Evolutionary conservation across 2,888 invertebrate genomes (phyloP).

Genomic region (Acrocyrtus sp.): DNA sequence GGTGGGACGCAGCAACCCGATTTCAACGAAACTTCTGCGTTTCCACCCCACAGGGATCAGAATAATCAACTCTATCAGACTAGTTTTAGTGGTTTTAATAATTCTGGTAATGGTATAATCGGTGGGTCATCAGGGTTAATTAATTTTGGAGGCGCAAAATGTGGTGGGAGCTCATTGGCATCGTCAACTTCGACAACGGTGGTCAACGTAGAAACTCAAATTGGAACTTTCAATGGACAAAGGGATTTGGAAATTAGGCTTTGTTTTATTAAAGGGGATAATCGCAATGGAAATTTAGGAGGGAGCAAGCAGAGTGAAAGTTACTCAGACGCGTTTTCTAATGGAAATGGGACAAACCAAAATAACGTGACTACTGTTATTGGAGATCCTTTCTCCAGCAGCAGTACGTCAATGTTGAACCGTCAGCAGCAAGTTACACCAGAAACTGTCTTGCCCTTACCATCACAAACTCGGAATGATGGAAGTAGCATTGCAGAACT

Average conservation of each 20-base stretch:
- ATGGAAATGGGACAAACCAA: background rate
- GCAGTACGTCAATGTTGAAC: too few species aligned
- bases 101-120: background rate
- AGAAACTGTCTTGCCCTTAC: background rate
- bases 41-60: too few species aligned
- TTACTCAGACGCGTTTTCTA: too few species aligned
- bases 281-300: conserved; percentile 15
- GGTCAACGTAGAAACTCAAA: conserved; percentile 60
- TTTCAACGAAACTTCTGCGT: conserved; percentile 3
- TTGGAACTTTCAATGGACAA: conserved; percentile 61
- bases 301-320: background rate
- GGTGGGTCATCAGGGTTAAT: conserved; percentile 27
- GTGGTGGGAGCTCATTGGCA: background rate
- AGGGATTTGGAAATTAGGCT: conserved; percentile 62
- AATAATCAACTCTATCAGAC: conserved; percentile 9
- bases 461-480: background rate
- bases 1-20: conserved; percentile 1
- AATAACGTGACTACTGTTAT: background rate
- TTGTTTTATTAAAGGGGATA: conserved; percentile 51
- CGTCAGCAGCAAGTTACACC: background rate
- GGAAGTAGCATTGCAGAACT: background rate
- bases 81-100: conserved; percentile 32
- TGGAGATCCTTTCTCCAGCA: conserved; percentile 1
- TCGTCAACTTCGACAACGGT: conserved; percentile 8
- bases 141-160: conserved; percentile 17